Conservation (phyloP, 1,140 invertebrate genomes). For the Orchestia grillus region DNA sequence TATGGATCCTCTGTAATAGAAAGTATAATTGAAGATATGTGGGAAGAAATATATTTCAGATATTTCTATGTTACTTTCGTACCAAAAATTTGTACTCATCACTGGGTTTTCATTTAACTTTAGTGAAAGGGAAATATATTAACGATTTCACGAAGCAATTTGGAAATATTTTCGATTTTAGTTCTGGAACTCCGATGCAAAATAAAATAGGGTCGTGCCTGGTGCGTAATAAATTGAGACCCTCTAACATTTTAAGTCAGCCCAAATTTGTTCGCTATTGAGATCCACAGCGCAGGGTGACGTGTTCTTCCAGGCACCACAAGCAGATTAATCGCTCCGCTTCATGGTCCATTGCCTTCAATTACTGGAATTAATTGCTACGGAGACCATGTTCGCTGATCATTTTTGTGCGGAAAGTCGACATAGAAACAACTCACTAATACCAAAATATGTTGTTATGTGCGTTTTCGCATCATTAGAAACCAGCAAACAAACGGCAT, state of each 20-base stretch:
- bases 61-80: too few species aligned
- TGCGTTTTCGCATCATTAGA: neutral
- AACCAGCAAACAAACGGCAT: neutral
- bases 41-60: too few species aligned
- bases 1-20: too few species aligned
- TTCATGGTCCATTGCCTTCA: neutral
- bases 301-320: neutral
- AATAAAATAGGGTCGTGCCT: neutral
- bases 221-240: neutral
- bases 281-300: neutral
- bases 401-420: neutral
- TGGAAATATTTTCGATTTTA: too few species aligned
- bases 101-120: too few species aligned
- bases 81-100: too few species aligned
- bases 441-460: neutral
- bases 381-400: neutral
- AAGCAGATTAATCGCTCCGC: neutral
- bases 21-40: too few species aligned
- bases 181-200: too few species aligned
- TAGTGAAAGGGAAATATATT: neutral
- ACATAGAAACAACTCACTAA: neutral
- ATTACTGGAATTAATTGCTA: neutral
- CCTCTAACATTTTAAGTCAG: neutral
- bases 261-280: neutral
- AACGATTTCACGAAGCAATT: too few species aligned